Conservation (phyloP, 2,888 invertebrate species). For the Leptodirus hochenwartii region DNA sequence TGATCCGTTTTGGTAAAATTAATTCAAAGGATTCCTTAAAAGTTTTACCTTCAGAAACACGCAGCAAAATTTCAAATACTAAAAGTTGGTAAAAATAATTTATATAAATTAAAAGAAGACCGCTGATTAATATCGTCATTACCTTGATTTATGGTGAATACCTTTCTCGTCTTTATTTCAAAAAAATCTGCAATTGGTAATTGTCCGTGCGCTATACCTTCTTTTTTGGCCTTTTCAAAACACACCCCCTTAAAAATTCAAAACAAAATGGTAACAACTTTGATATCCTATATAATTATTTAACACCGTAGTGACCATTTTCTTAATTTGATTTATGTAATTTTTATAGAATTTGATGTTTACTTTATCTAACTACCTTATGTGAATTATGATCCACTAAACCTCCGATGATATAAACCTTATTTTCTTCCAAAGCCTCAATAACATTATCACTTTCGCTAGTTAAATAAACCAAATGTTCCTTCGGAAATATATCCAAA, state of each 20-base stretch:
- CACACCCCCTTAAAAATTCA: constrained; percentile 69
- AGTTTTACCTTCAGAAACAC: constrained; percentile 52
- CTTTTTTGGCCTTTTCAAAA: constrained; percentile 58
- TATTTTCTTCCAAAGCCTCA: constrained; percentile 49
- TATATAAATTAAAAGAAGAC: too few species aligned
- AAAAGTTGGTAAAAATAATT: constrained; percentile 21
- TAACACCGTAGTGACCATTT: not conserved
- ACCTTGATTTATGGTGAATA: constrained; percentile 93
- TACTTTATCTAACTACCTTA: constrained; percentile 37
- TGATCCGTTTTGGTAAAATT: constrained; percentile 54
- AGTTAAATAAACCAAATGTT: constrained; percentile 74
- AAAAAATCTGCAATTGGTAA: constrained; percentile 81
- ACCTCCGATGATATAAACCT: constrained; percentile 89
- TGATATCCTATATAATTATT: constrained; percentile 1
- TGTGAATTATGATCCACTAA: constrained; percentile 94
- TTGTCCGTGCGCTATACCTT: constrained; percentile 63
- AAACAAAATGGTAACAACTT: not conserved
- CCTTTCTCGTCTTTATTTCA: constrained; percentile 81
- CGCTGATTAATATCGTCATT: too few species aligned
- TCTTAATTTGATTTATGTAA: not conserved
- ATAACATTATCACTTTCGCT: constrained; percentile 88
- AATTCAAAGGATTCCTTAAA: constrained; percentile 67
- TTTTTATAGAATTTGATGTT: constrained; percentile 4
- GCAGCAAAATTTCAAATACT: constrained; percentile 73
- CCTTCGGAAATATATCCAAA: constrained; percentile 50